Percentiles rank a stretch among this genome's conserved stretches.
Evolutionary conservation across 2,797 vertebrate genomes (phyloP).

Genomic region (Alca torda): DNA sequence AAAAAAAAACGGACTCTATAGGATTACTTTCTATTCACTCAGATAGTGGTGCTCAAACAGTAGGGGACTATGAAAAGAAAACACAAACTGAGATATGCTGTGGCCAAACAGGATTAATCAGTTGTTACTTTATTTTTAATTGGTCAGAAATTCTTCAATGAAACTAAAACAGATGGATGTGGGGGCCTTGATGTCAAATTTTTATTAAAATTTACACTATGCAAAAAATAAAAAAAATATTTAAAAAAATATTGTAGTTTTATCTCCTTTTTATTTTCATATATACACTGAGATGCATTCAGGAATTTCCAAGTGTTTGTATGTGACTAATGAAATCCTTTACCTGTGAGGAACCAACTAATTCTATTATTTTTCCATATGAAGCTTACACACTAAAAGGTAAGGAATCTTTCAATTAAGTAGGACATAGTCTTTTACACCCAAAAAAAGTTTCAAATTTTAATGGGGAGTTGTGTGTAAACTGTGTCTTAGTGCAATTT

Average conservation of each 20-base stretch:
- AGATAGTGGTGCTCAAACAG: constrained; percentile 25
- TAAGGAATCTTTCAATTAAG: constrained; percentile 57
- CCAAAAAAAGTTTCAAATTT: constrained; percentile 33
- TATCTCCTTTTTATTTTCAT: constrained; percentile 80
- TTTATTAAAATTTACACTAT: constrained; percentile 79
- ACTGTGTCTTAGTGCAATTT: constrained; percentile 64
- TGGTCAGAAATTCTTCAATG: constrained; percentile 66
- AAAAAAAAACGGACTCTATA: constrained; percentile 40
- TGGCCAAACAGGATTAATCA: constrained; percentile 63
- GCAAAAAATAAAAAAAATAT: constrained; percentile 80
- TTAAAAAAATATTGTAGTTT: constrained; percentile 79
- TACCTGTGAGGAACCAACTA: constrained; percentile 60
- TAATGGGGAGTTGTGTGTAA: constrained; percentile 55
- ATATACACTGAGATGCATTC: constrained; percentile 76
- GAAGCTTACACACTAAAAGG: constrained; percentile 64
- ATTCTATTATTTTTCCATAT: constrained; percentile 56
- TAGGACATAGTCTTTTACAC: constrained; percentile 5
- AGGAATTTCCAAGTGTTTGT: constrained; percentile 73
- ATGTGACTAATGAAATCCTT: constrained; percentile 70
- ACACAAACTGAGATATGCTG: constrained; percentile 64
- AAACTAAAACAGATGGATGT: constrained; percentile 67
- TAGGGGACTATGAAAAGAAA: background rate
- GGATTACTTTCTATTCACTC: constrained; percentile 10
- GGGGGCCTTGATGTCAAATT: constrained; percentile 68
- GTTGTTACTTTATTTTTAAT: constrained; percentile 46